Evolutionary conservation across 2,797 vertebrate genomes (phyloP), one percentile per base, ranked within the genome.

Genomic region (Myoxocephalus aenaeus): DNA sequence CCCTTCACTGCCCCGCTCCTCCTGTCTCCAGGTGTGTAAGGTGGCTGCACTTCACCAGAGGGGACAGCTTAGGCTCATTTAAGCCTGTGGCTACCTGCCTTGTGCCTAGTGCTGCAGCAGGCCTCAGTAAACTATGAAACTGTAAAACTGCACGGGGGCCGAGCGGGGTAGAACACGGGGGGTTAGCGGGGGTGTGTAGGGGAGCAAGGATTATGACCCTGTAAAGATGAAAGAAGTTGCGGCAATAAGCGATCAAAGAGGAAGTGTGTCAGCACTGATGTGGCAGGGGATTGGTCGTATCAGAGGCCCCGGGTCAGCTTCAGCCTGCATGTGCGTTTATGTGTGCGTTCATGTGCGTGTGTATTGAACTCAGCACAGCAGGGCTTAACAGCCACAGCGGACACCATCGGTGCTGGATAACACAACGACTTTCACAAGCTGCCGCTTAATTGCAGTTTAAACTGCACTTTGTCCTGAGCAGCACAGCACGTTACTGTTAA

Each of bases 171-270:
- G 83, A 70, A 70, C 76, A 72, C 3, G 4, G 73, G 80, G 83
- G 83, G 65, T 44, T 72, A 81, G 75, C 73, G 61, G 83, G 88
- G 91, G 87, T 80, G 91, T 66, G 80, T 46, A 82, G 89, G 87
- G 90, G 92, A 91, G 86, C 85, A 89, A 80, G 92, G 91, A 96
- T 95, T 95, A 96, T 87, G 94, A 95, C 94, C 94, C 93, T 90
- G 90, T 95, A 95, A 95, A 96, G 93, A 96, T 96, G 93, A 96
- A 96, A 96, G 94, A 76, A 82, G 67, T 87, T 44, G 83, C 65
- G 72, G 91, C 92, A 92, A 89, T 86, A 81, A 87, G 90, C 88
- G 89, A 95, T 96, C 95, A 96, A 95, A 96, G 93, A 90, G 94
- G 93, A 90, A 94, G 90, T 88, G 90, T 91, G 91, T 93, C 89